Conservation (phyloP, 92 coral and sea anemone species). For the Anthopleura xanthogrammica region DNA sequence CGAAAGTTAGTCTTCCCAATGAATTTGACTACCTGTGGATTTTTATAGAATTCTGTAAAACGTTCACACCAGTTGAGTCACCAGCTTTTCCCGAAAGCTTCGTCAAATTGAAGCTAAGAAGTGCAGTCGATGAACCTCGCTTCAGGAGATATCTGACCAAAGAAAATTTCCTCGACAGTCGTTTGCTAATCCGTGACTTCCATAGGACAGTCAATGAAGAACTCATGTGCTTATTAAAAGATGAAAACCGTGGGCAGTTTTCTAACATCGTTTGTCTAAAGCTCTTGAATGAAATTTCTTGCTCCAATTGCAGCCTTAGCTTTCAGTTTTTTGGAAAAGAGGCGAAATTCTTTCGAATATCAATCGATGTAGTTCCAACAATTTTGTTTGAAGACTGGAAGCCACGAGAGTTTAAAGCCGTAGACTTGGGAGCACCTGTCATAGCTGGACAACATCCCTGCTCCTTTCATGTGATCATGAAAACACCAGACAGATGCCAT, state of each 20-base stretch:
- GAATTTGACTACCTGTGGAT: constrained; percentile 43
- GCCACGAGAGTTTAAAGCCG: constrained; percentile 24
- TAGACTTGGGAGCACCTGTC: constrained; percentile 1
- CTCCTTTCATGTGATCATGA: constrained; percentile 18
- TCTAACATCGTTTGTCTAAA: constrained; percentile 19
- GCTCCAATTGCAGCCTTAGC: constrained; percentile 34
- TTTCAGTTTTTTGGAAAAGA: constrained; percentile 43
- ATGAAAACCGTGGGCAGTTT: constrained; percentile 24
- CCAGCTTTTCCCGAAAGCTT: constrained; percentile 33
- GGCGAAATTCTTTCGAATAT: constrained; percentile 31
- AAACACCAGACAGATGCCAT: constrained; percentile 38
- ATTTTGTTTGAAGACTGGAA: constrained; percentile 34
- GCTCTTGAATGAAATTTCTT: constrained; percentile 35
- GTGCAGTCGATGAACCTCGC: constrained; percentile 26
- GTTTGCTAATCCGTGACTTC: constrained; percentile 33
- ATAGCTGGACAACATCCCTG: neutral
- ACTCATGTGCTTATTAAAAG: constrained; percentile 21
- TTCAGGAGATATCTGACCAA: constrained; percentile 38
- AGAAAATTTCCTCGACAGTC: constrained; percentile 31
- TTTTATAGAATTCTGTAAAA: constrained; percentile 27
- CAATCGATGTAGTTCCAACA: constrained; percentile 41
- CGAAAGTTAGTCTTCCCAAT: constrained; percentile 30
- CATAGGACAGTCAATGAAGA: constrained; percentile 30
- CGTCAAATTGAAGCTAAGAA: constrained; percentile 27
- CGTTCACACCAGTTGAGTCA: constrained; percentile 33